A percentile compares a stretch with the other conserved stretches of the same genome.
These are phyloP conservation scores for Procavia capensis DNA, from an alignment of 2,113 vertebrate genomes.

Conservation along the genomic window DNA sequence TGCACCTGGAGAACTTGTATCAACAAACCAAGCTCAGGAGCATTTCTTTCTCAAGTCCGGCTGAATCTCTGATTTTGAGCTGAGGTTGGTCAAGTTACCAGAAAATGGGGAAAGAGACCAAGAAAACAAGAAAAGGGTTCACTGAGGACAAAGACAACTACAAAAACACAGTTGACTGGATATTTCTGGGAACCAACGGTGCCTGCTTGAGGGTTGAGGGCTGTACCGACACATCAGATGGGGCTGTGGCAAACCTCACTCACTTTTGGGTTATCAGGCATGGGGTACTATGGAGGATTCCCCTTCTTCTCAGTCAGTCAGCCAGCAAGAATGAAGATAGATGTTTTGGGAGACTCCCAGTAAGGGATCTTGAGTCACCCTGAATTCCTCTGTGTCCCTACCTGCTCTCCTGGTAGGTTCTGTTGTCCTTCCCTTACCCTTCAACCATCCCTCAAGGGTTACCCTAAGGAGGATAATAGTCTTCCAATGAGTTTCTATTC, in stretches of 20 bases:
- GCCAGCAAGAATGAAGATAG: not conserved
- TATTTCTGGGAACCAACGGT: not conserved
- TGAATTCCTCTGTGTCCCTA: not conserved
- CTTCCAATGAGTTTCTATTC: not conserved
- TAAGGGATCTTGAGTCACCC: not conserved
- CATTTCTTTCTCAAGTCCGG: not conserved
- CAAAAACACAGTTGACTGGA: not conserved
- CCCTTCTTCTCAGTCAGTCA: not conserved
- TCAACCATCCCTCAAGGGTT: fast-evolving
- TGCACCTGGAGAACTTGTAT: not conserved
- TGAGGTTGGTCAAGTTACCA: not conserved
- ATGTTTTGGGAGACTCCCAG: too few relatives aligned
- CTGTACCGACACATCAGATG: not conserved
- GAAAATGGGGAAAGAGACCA: not conserved
- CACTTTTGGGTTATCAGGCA: not conserved
- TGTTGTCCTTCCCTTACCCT: fast-evolving
- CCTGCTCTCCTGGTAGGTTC: not conserved
- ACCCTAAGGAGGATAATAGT: not conserved
- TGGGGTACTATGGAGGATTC: not conserved
- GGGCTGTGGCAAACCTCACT: not conserved
- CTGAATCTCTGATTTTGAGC: not conserved
- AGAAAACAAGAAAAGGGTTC: not conserved
- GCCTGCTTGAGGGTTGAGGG: not conserved
- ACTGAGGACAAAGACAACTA: not conserved
- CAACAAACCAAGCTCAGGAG: not conserved